Evolutionary conservation across 1,140 invertebrate genomes (phyloP).

Genomic region (Catajapyx aquilonaris): DNA sequence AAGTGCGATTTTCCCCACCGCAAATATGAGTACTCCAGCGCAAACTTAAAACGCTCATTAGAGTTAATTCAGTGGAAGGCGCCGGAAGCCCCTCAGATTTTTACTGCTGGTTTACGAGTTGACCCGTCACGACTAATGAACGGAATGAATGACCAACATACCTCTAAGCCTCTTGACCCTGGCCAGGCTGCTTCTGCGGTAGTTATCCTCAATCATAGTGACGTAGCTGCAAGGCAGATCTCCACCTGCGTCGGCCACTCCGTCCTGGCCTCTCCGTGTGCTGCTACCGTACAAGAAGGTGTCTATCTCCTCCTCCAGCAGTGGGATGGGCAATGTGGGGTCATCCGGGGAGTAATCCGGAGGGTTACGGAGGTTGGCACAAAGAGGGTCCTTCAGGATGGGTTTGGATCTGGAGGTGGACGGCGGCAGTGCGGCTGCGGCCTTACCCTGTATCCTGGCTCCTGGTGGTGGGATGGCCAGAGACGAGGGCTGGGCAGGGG

Average conservation of each 20-base stretch:
- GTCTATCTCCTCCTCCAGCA: slow-evolving; percentile 20
- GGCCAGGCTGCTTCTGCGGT: slow-evolving; percentile 14
- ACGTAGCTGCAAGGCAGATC: slow-evolving; percentile 15
- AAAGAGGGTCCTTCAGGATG: slow-evolving; percentile 6
- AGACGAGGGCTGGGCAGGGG: background rate
- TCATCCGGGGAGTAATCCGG: slow-evolving; percentile 1
- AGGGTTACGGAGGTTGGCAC: slow-evolving; percentile 5
- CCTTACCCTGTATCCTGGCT: slow-evolving; percentile 5
- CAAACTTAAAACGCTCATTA: background rate
- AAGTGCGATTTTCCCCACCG: background rate
- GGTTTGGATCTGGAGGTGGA: slow-evolving; percentile 10
- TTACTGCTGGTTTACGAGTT: no score
- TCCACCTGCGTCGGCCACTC: slow-evolving; percentile 1
- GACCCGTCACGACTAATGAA: no score
- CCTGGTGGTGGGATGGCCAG: background rate
- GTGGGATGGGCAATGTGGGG: slow-evolving; percentile 7
- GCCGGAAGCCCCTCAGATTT: no score
- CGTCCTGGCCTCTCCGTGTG: background rate
- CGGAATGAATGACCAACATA: slow-evolving; percentile 7
- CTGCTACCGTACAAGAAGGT: slow-evolving; percentile 15
- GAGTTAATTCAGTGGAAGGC: background rate
- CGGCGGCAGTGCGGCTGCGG: slow-evolving; percentile 8
- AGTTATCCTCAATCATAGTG: slow-evolving; percentile 18
- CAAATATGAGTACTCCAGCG: background rate
- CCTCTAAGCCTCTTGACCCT: slow-evolving; percentile 15